Conservation (phyloP, 2,113 vertebrate genomes). For the Callionymus lyra region DNA sequence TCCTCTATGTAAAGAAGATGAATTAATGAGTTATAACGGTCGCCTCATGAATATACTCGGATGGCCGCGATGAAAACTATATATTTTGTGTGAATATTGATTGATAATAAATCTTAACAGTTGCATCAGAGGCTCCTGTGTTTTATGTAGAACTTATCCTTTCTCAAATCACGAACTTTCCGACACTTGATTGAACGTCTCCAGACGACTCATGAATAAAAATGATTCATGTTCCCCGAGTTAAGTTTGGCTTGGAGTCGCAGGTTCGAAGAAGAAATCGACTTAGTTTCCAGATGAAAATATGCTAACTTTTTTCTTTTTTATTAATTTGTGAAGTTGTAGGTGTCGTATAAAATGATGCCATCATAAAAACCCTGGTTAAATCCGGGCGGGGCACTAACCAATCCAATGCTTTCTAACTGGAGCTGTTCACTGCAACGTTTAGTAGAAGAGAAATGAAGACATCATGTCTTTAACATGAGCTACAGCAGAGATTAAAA, state of each 20-base stretch:
- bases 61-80: constrained; percentile 47
- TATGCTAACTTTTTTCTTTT: no score
- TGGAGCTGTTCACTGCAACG: no score
- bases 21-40: constrained; percentile 46
- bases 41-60: constrained; percentile 43
- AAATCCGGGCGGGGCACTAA: no score
- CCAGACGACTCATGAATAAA: constrained; percentile 29
- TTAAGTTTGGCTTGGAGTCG: constrained; percentile 21
- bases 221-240: constrained; percentile 21
- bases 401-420: no score
- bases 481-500: no score
- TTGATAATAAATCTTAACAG: constrained; percentile 57
- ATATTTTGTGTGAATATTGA: constrained; percentile 66
- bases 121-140: constrained; percentile 22
- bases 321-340: no score
- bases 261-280: constrained; percentile 17
- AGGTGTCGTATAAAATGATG: no score
- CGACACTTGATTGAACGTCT: constrained; percentile 30
- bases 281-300: no score
- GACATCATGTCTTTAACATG: no score
- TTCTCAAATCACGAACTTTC: constrained; percentile 5
- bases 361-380: no score
- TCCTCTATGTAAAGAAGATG: constrained; percentile 41
- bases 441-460: no score
- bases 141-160: constrained; percentile 19